Percentiles rank a stretch among this genome's conserved stretches.
phyloP scores from a whole-genome alignment of 2,797 vertebrate species.

The Cynopterus sphinx region DNA sequence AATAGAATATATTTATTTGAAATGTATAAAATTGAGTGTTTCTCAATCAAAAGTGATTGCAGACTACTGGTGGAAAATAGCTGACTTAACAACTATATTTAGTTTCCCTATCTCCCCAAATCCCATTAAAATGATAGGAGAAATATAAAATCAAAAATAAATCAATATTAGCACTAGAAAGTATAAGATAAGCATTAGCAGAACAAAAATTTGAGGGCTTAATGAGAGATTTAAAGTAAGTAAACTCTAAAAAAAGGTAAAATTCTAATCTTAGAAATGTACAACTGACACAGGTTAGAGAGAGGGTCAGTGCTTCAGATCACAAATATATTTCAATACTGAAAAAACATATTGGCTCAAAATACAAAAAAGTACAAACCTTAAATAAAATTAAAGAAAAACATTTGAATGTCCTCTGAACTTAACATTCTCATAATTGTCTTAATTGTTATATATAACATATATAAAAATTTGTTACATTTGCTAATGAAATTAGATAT shows the following conservation, averaged over 20 bases:
- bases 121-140: neutral
- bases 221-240: neutral
- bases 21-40: neutral
- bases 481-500: neutral
- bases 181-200: neutral
- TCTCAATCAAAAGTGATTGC: neutral
- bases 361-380: neutral
- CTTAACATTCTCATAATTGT: neutral
- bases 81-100: neutral
- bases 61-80: neutral
- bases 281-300: neutral
- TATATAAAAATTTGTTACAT: neutral
- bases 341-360: neutral
- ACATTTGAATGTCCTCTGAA: neutral
- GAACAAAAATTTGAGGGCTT: slow-evolving; percentile 6
- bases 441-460: neutral
- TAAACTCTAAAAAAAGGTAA: neutral
- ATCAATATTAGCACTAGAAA: neutral
- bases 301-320: neutral
- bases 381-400: neutral
- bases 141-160: neutral
- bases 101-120: neutral
- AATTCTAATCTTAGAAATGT: neutral
- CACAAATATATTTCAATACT: neutral
- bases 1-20: neutral